Percentiles rank a stretch among this genome's conserved stretches.
phyloP scores from a whole-genome alignment of 2,113 vertebrate genomes.

The Rhea americana region DNA sequence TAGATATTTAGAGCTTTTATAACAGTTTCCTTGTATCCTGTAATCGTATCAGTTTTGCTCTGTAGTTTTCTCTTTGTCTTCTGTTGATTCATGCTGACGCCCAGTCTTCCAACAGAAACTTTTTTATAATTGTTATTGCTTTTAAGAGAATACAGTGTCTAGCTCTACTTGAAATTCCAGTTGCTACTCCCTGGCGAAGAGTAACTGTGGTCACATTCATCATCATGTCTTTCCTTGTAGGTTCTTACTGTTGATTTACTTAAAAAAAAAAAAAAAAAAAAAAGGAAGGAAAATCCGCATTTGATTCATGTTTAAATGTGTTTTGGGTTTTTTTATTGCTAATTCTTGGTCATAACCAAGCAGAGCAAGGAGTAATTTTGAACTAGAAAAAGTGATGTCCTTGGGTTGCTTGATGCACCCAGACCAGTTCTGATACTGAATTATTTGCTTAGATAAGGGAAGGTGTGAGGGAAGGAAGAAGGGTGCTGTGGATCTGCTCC shows the following conservation, averaged over 20 bases:
- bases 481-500: background rate
- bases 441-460: background rate
- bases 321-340: rapidly evolving
- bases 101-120: background rate
- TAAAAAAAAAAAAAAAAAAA: background rate
- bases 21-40: background rate
- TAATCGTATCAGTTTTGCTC: background rate
- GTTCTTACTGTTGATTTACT: background rate
- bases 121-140: background rate
- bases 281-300: background rate
- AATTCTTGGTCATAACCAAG: background rate
- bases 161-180: background rate
- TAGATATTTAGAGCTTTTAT: background rate
- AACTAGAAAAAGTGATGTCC: background rate
- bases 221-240: background rate
- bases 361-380: background rate
- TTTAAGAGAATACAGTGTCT: background rate
- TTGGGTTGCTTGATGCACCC: background rate
- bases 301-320: background rate
- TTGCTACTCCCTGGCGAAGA: background rate
- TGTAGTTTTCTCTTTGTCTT: background rate
- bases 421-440: background rate
- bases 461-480: background rate
- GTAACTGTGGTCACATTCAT: background rate
- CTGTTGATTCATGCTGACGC: background rate